Evolutionary conservation across 2,113 vertebrate species (phyloP).

Genomic region (Corythornis vintsioides): DNA sequence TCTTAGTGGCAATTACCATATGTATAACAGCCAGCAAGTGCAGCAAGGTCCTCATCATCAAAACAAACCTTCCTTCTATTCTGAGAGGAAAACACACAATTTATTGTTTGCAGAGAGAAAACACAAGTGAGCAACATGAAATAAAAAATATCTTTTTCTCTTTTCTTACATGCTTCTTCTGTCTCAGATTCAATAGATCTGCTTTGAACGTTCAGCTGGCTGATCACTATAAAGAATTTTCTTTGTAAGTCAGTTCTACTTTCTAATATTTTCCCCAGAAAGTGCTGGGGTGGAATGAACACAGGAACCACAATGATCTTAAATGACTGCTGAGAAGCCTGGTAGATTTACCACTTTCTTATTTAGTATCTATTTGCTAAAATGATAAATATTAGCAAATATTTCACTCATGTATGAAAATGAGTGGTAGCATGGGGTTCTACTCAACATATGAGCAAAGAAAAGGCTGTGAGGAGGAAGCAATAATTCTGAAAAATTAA

Average conservation of each 20-base stretch:
- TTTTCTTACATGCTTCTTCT: not conserved
- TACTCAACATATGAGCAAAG: not conserved
- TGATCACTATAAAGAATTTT: not conserved
- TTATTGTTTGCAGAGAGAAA: not conserved
- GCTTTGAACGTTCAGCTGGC: not conserved
- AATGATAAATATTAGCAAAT: not conserved
- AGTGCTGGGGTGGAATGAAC: not conserved
- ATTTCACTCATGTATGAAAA: not conserved
- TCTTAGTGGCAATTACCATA: not conserved
- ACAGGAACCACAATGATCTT: not conserved
- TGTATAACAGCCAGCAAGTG: not conserved
- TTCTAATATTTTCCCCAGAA: not conserved
- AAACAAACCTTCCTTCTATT: not conserved
- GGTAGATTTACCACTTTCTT: not conserved
- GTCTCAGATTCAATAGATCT: not conserved
- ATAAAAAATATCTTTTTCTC: not conserved
- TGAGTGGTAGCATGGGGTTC: accelerated
- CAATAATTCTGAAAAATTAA: not conserved
- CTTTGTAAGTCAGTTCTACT: not conserved
- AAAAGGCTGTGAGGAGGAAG: not conserved
- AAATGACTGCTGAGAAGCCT: not conserved
- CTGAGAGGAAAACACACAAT: not conserved
- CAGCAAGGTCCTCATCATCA: not conserved
- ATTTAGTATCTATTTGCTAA: not conserved
- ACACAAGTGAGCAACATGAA: not conserved